A percentile compares a stretch with the other conserved stretches of the same genome.
These are phyloP conservation scores for Danio aesculapii DNA, from an alignment of 2,797 vertebrate genomes.

Conservation along the genomic window DNA sequence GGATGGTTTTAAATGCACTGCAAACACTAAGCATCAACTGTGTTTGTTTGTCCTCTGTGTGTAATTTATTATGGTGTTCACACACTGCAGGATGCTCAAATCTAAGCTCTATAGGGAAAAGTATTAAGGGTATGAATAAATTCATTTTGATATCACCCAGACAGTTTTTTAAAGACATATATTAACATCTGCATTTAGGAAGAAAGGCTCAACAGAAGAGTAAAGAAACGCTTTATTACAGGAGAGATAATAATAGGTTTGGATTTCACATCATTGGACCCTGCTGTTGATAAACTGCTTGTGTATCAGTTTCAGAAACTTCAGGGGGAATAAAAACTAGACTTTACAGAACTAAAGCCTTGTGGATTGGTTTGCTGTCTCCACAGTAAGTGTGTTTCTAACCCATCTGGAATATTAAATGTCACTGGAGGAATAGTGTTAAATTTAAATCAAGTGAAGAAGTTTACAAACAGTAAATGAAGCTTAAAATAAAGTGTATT, in stretches of 20 bases:
- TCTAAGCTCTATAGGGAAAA: conserved; percentile 32
- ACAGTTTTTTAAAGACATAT: conserved; percentile 73
- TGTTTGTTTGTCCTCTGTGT: conserved; percentile 34
- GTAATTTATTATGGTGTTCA: conserved; percentile 42
- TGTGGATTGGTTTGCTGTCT: neutral
- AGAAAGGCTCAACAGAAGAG: conserved; percentile 52
- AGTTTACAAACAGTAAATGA: neutral
- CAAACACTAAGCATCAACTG: conserved; percentile 12
- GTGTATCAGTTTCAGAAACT: conserved; percentile 1
- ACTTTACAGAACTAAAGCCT: neutral
- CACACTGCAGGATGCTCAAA: conserved; percentile 54
- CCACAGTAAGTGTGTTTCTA: neutral
- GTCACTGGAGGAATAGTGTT: too few relatives aligned
- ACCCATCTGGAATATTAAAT: neutral
- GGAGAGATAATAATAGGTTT: conserved; percentile 52
- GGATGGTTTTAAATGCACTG: conserved; percentile 15
- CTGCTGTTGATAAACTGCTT: conserved; percentile 29
- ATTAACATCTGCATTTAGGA: conserved; percentile 69
- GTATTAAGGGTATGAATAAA: conserved; percentile 69
- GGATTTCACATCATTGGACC: conserved; percentile 24
- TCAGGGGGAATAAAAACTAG: neutral
- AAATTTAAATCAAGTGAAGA: too few relatives aligned
- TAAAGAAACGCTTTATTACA: conserved; percentile 46
- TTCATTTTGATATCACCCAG: conserved; percentile 75
- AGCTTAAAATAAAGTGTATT: neutral